Conservation (phyloP, 2,113 vertebrate genomes). For the Garra rufa region DNA sequence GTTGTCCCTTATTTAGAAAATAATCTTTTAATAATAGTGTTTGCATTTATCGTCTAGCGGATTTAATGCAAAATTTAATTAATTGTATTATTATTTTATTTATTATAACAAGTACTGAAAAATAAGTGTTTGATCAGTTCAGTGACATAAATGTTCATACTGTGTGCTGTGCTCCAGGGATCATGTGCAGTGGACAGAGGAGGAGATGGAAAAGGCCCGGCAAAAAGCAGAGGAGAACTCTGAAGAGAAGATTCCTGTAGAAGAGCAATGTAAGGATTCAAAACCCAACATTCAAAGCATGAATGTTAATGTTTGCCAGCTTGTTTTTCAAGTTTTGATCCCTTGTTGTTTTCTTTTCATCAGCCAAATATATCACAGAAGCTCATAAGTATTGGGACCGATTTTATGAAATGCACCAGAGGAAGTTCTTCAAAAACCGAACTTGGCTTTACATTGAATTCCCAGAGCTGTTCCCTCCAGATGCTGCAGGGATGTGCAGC, state of each 20-base stretch:
- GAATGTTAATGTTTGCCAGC: not conserved
- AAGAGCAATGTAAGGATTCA: conserved; percentile 80
- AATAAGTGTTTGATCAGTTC: not conserved
- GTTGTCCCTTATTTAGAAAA: too few relatives aligned
- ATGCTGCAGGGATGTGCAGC: not conserved
- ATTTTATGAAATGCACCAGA: conserved; percentile 88
- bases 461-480: conserved; percentile 85
- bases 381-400: conserved; percentile 87
- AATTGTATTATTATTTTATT: too few relatives aligned
- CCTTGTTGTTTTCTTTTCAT: conserved; percentile 55
- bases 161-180: conserved; percentile 79
- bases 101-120: not conserved
- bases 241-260: conserved; percentile 70
- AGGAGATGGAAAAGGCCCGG: conserved; percentile 80
- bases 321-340: not conserved
- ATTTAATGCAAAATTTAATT: too few relatives aligned
- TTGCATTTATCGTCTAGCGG: too few relatives aligned
- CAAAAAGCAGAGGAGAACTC: conserved; percentile 84
- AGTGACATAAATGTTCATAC: not conserved
- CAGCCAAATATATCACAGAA: conserved; percentile 86
- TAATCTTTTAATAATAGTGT: too few relatives aligned
- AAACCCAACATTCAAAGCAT: not conserved
- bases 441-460: conserved; percentile 92
- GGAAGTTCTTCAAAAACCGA: conserved; percentile 95
- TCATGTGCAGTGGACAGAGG: conserved; percentile 89